phyloP scores from a whole-genome alignment of 1,140 invertebrate genomes.

The Drosophila teissieri region DNA sequence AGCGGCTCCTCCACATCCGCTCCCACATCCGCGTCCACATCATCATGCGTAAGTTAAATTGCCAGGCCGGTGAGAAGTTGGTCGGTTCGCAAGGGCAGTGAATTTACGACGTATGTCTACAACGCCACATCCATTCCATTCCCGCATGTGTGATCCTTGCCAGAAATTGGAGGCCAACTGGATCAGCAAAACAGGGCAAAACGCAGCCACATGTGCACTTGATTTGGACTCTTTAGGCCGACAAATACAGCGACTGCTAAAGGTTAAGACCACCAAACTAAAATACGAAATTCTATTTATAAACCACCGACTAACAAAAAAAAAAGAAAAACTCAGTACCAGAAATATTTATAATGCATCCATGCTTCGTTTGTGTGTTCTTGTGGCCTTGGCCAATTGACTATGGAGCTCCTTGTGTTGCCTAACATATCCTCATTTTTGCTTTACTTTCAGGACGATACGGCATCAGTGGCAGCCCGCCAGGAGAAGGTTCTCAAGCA shows the following conservation, averaged over 20 bases:
- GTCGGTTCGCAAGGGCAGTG: slow-evolving; percentile 19
- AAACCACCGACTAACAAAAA: slow-evolving; percentile 46
- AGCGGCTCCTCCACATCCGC: slow-evolving; percentile 25
- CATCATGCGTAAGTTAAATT: slow-evolving; percentile 56
- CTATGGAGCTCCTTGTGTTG: no score
- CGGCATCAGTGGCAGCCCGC: slow-evolving; percentile 53
- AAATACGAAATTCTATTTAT: slow-evolving; percentile 60
- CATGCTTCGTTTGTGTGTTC: slow-evolving; percentile 47
- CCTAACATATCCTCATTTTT: slow-evolving; percentile 25
- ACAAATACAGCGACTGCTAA: slow-evolving; percentile 80
- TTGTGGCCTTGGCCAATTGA: slow-evolving; percentile 27
- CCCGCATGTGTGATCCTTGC: slow-evolving; percentile 34
- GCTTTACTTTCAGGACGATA: slow-evolving; percentile 48
- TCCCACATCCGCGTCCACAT: slow-evolving; percentile 24
- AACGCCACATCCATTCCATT: slow-evolving; percentile 43
- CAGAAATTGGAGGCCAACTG: slow-evolving; percentile 43
- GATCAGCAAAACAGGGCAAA: slow-evolving; percentile 36
- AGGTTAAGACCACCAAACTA: slow-evolving; percentile 73
- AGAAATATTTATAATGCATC: slow-evolving; percentile 35
- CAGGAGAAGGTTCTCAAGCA: slow-evolving; percentile 76
- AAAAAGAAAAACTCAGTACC: slow-evolving; percentile 4
- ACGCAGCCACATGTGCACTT: slow-evolving; percentile 70
- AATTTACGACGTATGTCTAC: slow-evolving; percentile 9
- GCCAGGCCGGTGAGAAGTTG: slow-evolving; percentile 24
- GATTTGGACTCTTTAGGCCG: slow-evolving; percentile 81